Conservation (phyloP, 2,888 invertebrate species). For the Hermaeophaga mercurialis region DNA sequence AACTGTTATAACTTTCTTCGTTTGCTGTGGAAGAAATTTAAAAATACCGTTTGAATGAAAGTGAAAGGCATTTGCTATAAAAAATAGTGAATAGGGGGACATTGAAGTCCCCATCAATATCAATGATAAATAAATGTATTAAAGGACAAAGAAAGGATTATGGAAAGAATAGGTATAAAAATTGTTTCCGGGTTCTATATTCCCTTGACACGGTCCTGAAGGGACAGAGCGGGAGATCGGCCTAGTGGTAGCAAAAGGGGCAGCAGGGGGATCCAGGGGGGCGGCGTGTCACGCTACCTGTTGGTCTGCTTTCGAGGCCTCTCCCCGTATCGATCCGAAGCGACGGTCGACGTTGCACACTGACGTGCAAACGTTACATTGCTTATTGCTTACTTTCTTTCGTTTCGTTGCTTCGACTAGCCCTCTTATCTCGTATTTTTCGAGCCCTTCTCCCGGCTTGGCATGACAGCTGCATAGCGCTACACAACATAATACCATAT, state of each 20-base stretch:
- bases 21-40: no score
- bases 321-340: slow-evolving; percentile 47
- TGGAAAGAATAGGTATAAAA: no score
- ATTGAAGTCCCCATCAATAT: no score
- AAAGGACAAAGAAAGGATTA: no score
- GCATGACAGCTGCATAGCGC: not conserved
- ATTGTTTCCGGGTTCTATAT: no score
- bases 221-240: slow-evolving; percentile 4
- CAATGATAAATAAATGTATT: no score
- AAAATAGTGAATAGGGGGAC: no score
- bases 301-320: slow-evolving; percentile 50
- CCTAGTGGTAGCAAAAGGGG: slow-evolving; percentile 5
- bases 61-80: no score
- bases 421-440: not conserved
- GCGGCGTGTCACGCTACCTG: slow-evolving; percentile 49
- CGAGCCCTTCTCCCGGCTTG: not conserved
- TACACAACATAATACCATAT: not conserved
- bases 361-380: slow-evolving; percentile 43
- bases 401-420: not conserved
- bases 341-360: slow-evolving; percentile 29
- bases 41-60: no score
- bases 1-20: no score
- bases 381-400: not conserved
- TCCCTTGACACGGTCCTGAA: no score
- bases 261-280: slow-evolving; percentile 29